These are phyloP conservation scores for Anodontia alba DNA, from an alignment of 2,888 invertebrate genomes.

Conservation along the genomic window DNA sequence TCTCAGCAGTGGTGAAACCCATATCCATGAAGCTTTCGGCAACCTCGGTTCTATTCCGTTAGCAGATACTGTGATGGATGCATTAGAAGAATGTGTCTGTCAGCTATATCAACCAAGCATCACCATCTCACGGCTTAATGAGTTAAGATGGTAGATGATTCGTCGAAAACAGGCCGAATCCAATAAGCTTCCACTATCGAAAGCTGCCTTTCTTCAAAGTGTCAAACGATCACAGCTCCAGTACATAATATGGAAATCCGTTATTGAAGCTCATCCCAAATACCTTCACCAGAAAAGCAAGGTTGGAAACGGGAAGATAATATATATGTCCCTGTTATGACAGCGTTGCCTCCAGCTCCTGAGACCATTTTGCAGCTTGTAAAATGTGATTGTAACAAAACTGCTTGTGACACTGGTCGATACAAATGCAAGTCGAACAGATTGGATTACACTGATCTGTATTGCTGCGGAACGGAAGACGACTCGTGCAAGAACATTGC, in stretches of 20 bases:
- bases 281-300: background rate
- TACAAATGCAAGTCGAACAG: no score
- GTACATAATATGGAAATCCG: background rate
- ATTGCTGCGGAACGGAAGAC: no score
- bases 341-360: background rate
- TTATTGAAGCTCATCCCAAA: background rate
- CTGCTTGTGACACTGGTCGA: no score
- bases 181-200: no score
- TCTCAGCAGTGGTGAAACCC: background rate
- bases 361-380: no score
- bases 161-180: background rate
- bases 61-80: background rate
- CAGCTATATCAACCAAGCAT: background rate
- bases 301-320: background rate
- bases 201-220: no score
- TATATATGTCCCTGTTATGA: background rate
- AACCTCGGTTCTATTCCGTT: background rate
- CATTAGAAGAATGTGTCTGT: background rate
- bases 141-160: background rate
- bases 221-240: background rate
- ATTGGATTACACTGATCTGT: no score
- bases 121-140: background rate
- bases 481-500: no score
- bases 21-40: background rate
- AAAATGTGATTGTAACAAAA: no score